phyloP scores from a whole-genome alignment of 2,113 vertebrate species.

The Lipotes vexillifer region DNA sequence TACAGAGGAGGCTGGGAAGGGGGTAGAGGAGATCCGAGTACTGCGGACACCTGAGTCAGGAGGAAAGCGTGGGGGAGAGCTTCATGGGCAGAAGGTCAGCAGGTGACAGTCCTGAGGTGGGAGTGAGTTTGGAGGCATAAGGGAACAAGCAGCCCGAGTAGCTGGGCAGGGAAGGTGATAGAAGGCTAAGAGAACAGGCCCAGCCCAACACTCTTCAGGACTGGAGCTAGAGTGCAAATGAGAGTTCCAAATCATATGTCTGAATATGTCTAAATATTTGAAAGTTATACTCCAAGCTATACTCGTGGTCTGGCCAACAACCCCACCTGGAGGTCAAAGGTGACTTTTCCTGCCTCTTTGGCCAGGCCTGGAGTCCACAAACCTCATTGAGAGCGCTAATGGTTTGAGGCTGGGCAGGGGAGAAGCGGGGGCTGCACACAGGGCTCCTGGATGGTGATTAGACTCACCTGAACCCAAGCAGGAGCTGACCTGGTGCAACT shows the following conservation, averaged over 20 bases:
- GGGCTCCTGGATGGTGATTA: background rate
- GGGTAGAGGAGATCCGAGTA: too few relatives aligned
- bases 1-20: background rate
- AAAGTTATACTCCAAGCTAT: background rate
- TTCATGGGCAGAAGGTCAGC: background rate
- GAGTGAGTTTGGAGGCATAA: background rate
- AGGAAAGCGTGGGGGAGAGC: background rate
- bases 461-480: background rate
- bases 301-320: background rate
- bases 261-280: background rate
- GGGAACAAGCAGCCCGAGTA: accelerated
- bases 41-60: background rate
- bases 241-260: too few relatives aligned
- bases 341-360: background rate
- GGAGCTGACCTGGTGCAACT: background rate
- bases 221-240: background rate
- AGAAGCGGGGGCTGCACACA: accelerated
- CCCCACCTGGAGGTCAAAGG: background rate
- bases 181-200: background rate
- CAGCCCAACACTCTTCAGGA: accelerated
- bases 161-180: background rate
- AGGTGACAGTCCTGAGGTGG: background rate
- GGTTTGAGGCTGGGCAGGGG: background rate
- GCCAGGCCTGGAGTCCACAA: background rate
- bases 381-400: accelerated